Conservation (phyloP, 2,888 invertebrate genomes). For the Polydesmus complanatus region DNA sequence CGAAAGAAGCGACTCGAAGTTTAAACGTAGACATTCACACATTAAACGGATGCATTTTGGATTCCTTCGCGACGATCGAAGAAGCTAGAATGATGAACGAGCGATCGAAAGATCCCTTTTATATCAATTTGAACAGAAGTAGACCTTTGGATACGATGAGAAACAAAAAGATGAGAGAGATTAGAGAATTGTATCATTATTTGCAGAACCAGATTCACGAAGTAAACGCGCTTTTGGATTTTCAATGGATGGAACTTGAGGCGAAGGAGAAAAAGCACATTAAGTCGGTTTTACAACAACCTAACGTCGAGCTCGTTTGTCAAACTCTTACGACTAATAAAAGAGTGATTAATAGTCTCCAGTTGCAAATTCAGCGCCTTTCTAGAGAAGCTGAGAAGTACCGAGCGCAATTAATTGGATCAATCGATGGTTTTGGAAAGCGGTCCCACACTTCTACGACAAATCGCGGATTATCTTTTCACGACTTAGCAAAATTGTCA, state of each 20-base stretch:
- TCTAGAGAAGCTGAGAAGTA: background rate
- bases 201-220: conserved; percentile 60
- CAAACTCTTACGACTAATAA: conserved; percentile 61
- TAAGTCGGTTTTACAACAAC: conserved; percentile 32
- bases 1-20: conserved; percentile 39
- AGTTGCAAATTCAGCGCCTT: conserved; percentile 20
- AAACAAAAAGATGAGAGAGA: conserved; percentile 49
- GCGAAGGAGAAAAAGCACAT: conserved; percentile 1
- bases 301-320: conserved; percentile 61
- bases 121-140: conserved; percentile 29
- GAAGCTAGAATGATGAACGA: conserved; percentile 30
- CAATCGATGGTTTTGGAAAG: background rate
- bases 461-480: background rate
- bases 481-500: background rate
- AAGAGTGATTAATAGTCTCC: conserved; percentile 48
- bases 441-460: background rate
- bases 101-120: conserved; percentile 30
- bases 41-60: conserved; percentile 40
- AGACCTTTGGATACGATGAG: conserved; percentile 49
- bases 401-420: background rate
- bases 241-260: conserved; percentile 52
- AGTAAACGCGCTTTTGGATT: conserved; percentile 55
- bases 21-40: conserved; percentile 46
- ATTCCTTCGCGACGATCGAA: conserved; percentile 31
- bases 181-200: conserved; percentile 48